Evolutionary conservation across 1,140 invertebrate genomes (phyloP), one percentile per base, ranked within the genome.

Genomic region (Lepidotrigona ventralis): DNA sequence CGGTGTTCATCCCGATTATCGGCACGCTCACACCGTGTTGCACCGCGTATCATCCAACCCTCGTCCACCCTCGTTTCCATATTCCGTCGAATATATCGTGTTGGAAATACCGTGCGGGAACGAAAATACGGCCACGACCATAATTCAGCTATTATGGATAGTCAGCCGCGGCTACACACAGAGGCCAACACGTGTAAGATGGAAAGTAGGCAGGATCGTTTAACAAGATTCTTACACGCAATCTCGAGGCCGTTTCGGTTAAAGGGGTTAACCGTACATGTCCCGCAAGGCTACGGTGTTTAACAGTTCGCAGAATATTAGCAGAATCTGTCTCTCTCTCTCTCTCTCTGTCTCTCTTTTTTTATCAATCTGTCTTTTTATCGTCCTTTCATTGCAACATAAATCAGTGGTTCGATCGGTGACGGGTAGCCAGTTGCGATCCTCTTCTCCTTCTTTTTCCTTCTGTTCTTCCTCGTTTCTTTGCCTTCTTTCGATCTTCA

Each of bases 401-500:
- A 90, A 90, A 90, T 90, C 89, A 89, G 87, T 64, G 74, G 83
- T 86, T 85, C 87, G 84, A 87, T 87, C 88, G 81, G 71, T 75
- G 64, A 83, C 80, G 80, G 70, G 39, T 68, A 77, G 76, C 71
- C 73, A 54, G 46, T 53, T 76, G 39, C 8, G 81, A 71, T 29
- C 75, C 73, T 26, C 51, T n/a, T 69, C 53, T 46, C n/a, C 39
- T 23, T 70, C 39, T 70, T 11, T n/a, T 19, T 56, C 19, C 6
- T 4, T 23, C 56, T 33, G 3, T 23, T 69, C 33, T 69, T 21
- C 19, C 39, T 46, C 39, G 1, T 39, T 26, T 19, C 69, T 33
- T 9, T 23, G 14, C 33, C 69, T 15, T 15, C 39, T 53, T 51
- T 54, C 12, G 29, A 63, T 78, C 66, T 60, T 60, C 80, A n/a